phyloP scores from a whole-genome alignment of 1,140 invertebrate genomes.

The Orchestia grillus region DNA sequence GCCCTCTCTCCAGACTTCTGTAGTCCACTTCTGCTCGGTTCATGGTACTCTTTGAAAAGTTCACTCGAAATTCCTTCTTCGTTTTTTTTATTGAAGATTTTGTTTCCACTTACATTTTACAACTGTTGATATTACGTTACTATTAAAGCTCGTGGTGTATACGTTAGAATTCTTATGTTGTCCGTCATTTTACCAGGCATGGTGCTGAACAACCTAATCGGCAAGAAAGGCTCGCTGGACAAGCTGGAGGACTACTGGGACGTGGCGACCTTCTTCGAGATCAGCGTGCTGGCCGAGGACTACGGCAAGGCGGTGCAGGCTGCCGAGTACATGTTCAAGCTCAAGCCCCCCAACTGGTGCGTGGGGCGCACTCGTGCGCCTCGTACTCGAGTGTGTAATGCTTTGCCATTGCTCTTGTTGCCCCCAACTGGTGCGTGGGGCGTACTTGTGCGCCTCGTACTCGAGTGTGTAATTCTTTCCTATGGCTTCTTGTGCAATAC shows the following conservation, averaged over 20 bases:
- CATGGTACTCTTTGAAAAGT: not conserved
- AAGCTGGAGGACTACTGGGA: constrained; percentile 98
- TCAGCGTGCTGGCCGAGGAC: constrained; percentile 96
- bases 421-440: too few relatives aligned
- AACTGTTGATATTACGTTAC: not conserved
- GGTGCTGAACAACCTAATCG: constrained; percentile 97
- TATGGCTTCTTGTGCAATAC: too few relatives aligned
- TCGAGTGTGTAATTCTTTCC: too few relatives aligned
- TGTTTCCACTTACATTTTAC: not conserved
- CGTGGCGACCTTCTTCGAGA: constrained; percentile 99
- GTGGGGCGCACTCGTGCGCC: constrained; percentile 36
- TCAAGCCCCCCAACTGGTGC: constrained; percentile 97
- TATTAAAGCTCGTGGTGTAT: not conserved
- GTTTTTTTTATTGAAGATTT: not conserved
- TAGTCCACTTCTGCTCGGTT: not conserved
- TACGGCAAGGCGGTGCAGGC: constrained; percentile 97
- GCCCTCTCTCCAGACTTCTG: not conserved
- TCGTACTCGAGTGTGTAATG: too few relatives aligned
- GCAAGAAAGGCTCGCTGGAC: constrained; percentile 94
- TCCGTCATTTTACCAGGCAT: constrained; percentile 77
- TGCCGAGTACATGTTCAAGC: constrained; percentile 98
- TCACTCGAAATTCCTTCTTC: not conserved
- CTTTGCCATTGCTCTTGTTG: too few relatives aligned
- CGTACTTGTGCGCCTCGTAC: too few relatives aligned
- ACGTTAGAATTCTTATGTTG: not conserved